Evolutionary conservation across 2,113 vertebrate genomes (phyloP).

Genomic region (Pionites leucogaster): DNA sequence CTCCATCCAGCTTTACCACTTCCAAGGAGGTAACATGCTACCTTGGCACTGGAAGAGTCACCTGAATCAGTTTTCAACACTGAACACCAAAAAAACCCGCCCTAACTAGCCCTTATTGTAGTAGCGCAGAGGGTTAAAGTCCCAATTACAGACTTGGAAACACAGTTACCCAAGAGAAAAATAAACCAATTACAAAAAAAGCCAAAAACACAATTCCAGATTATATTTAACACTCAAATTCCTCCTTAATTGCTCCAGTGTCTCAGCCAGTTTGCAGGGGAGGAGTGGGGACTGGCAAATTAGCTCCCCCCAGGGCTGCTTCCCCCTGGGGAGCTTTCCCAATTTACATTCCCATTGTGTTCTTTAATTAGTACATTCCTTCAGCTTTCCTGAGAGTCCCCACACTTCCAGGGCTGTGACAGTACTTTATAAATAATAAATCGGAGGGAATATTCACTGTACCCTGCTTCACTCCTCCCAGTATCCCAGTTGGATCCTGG

Average conservation of each 20-base stretch:
- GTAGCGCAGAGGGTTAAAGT: slow-evolving; percentile 24
- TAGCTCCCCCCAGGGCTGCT: slow-evolving; percentile 52
- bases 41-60: not conserved
- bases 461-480: not conserved
- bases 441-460: slow-evolving; percentile 25
- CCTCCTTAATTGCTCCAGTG: slow-evolving; percentile 59
- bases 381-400: slow-evolving; percentile 60
- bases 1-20: not conserved
- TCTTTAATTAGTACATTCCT: slow-evolving; percentile 72
- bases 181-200: slow-evolving; percentile 43
- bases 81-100: not conserved
- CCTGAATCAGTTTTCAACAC: not conserved
- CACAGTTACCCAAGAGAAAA: slow-evolving; percentile 54
- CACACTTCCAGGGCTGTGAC: slow-evolving; percentile 56
- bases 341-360: slow-evolving; percentile 70
- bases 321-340: slow-evolving; percentile 54
- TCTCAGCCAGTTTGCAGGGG: slow-evolving; percentile 65
- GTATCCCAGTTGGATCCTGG: not conserved
- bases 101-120: not conserved
- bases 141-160: slow-evolving; percentile 34
- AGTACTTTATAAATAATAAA: slow-evolving; percentile 62
- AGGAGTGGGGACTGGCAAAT: slow-evolving; percentile 56
- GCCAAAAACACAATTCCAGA: slow-evolving; percentile 45
- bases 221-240: slow-evolving; percentile 70
- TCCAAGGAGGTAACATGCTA: not conserved